phyloP scores from a whole-genome alignment of 2,113 vertebrate genomes.

The Dasyprocta punctata region DNA sequence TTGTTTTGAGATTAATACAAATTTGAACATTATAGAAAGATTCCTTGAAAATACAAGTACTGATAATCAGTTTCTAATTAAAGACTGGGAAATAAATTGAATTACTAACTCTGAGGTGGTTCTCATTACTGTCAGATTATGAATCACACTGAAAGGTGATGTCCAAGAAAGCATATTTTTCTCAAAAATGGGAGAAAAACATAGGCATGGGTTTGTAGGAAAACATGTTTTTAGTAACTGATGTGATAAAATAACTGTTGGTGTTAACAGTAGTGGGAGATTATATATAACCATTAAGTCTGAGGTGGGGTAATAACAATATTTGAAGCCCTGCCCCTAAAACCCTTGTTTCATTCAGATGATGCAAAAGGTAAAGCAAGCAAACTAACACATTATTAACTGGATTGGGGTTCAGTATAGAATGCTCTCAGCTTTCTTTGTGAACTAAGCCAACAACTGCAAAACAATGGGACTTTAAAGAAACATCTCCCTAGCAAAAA shows the following conservation, averaged over 20 bases:
- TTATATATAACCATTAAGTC: neutral
- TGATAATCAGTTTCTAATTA: neutral
- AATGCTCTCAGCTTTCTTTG: neutral
- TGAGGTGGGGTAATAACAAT: neutral
- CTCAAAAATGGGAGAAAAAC: constrained; percentile 5
- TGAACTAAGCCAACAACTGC: neutral
- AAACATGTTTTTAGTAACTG: neutral
- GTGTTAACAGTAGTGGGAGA: neutral
- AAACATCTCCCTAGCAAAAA: neutral
- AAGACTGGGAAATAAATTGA: neutral
- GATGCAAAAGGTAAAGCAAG: neutral
- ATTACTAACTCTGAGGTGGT: neutral
- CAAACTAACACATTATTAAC: neutral
- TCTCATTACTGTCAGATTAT: neutral
- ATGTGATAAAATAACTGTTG: neutral
- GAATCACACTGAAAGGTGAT: neutral
- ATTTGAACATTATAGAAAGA: neutral
- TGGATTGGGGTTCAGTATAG: neutral
- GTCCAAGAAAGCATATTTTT: neutral
- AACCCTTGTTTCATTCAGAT: too few relatives aligned
- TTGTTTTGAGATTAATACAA: constrained; percentile 9
- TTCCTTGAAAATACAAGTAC: neutral
- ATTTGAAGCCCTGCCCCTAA: neutral
- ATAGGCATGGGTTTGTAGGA: neutral
- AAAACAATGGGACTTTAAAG: neutral